Conservation (phyloP, 2,797 vertebrate genomes). For the Ara ararauna region DNA sequence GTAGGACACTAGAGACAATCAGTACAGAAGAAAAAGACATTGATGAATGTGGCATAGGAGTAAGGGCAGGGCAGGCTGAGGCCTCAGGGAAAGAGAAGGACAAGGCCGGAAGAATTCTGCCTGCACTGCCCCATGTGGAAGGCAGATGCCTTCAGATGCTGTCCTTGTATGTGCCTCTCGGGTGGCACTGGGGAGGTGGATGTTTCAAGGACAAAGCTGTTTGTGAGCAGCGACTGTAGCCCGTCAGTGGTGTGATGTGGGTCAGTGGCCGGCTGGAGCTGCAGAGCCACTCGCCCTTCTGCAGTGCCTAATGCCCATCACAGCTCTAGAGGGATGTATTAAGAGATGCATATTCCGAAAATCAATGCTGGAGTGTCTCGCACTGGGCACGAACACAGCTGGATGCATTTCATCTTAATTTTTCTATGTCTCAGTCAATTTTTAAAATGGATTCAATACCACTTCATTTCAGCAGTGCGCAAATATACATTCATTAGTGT, state of each 20-base stretch:
- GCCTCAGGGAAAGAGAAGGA: neutral
- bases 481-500: conserved; percentile 47
- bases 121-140: neutral
- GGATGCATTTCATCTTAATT: conserved; percentile 36
- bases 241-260: accelerated
- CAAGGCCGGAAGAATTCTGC: neutral
- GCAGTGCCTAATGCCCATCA: neutral
- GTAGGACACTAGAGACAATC: neutral
- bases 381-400: conserved; percentile 8
- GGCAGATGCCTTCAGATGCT: neutral
- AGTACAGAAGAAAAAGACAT: neutral
- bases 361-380: conserved; percentile 14
- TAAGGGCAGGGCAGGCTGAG: neutral
- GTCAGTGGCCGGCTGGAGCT: neutral
- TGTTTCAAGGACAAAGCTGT: neutral
- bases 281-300: neutral
- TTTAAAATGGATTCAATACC: conserved; percentile 15
- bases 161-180: neutral
- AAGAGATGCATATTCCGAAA: neutral
- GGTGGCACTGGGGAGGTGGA: neutral
- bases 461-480: conserved; percentile 35
- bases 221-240: neutral
- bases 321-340: neutral
- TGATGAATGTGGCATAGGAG: neutral
- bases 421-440: conserved; percentile 15